phyloP scores from a whole-genome alignment of 2,888 invertebrate genomes.

The Pterostichus niger region DNA sequence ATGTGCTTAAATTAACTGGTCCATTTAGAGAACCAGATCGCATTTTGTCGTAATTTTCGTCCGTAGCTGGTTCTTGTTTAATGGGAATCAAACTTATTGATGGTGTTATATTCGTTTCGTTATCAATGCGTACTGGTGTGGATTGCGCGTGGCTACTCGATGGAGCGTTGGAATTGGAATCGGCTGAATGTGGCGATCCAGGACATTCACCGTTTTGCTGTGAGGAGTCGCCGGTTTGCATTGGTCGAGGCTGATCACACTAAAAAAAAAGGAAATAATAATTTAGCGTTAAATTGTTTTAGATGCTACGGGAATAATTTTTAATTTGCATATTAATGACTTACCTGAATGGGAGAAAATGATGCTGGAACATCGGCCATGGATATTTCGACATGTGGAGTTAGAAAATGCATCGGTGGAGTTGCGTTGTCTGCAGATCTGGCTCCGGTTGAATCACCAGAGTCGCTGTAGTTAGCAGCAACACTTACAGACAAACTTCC shows the following conservation, averaged over 20 bases:
- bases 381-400: constrained; percentile 94
- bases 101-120: constrained; percentile 85
- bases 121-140: constrained; percentile 75
- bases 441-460: constrained; percentile 89
- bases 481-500: constrained; percentile 84
- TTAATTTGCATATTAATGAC: not conserved
- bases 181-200: constrained; percentile 89
- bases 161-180: constrained; percentile 87
- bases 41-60: constrained; percentile 76
- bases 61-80: constrained; percentile 83
- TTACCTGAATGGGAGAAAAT: constrained; percentile 80
- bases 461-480: constrained; percentile 89
- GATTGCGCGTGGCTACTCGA: constrained; percentile 82
- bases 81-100: constrained; percentile 93
- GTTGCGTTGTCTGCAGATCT: constrained; percentile 92
- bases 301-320: too few relatives aligned
- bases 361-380: constrained; percentile 90
- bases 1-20: constrained; percentile 74
- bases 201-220: constrained; percentile 85
- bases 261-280: constrained; percentile 69
- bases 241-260: constrained; percentile 74
- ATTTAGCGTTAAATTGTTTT: not conserved
- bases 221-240: constrained; percentile 75
- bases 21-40: constrained; percentile 72
- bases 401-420: constrained; percentile 94